Evolutionary conservation across 2,888 invertebrate species (phyloP).

Genomic region (Apotomis turbidana): DNA sequence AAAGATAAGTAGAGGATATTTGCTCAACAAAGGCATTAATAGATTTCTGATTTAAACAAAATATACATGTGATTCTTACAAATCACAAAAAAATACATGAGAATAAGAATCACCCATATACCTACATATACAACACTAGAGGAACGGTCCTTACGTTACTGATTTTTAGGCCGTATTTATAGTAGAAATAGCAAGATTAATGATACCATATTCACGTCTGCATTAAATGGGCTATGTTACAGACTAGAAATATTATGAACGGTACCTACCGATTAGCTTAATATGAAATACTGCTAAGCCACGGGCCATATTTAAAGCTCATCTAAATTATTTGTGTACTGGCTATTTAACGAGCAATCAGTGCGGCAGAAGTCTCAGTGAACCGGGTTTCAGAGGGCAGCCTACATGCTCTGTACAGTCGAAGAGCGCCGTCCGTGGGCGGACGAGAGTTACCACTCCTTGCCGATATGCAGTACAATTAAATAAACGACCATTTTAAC

Average conservation of each 20-base stretch:
- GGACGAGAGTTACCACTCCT: conserved; percentile 57
- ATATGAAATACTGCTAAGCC: conserved; percentile 5
- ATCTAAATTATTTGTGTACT: conserved; percentile 41
- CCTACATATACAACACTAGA: too few relatives aligned
- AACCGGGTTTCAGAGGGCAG: conserved; percentile 48
- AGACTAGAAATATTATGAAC: not conserved
- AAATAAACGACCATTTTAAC: conserved; percentile 52
- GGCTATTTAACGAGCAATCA: conserved; percentile 45
- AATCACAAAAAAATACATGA: too few relatives aligned
- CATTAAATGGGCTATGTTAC: not conserved
- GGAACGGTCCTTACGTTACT: too few relatives aligned
- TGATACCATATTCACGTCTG: not conserved
- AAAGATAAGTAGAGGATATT: too few relatives aligned
- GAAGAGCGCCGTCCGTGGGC: conserved; percentile 64
- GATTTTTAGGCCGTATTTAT: not conserved
- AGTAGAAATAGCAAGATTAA: not conserved
- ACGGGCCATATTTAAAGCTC: conserved; percentile 14
- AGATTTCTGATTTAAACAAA: too few relatives aligned
- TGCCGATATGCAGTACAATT: conserved; percentile 53
- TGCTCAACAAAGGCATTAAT: too few relatives aligned
- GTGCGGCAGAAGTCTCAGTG: conserved; percentile 49
- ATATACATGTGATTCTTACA: too few relatives aligned
- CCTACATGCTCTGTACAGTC: conserved; percentile 51
- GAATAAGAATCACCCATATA: too few relatives aligned
- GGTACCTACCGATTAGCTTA: not conserved